These are phyloP conservation scores for Poecilia velifera DNA, from an alignment of 2,797 vertebrate species.

Conservation along the genomic window DNA sequence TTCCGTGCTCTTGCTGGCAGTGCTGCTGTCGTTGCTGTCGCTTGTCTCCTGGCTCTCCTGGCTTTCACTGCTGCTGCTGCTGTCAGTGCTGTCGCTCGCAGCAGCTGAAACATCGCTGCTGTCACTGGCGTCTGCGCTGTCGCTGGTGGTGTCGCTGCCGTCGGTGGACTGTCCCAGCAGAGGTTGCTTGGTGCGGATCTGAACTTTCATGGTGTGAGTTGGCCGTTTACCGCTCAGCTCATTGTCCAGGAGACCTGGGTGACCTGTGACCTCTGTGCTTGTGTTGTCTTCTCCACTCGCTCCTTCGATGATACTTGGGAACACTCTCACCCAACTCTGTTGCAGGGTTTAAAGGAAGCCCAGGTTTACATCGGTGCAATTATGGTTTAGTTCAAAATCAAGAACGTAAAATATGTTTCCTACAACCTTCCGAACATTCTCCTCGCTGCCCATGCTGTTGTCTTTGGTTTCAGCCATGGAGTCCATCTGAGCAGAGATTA, in stretches of 20 bases:
- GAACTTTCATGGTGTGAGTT: background rate
- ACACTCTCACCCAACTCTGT: constrained; percentile 68
- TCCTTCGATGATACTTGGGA: constrained; percentile 44
- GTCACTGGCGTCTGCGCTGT: constrained; percentile 40
- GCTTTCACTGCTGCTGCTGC: constrained; percentile 39
- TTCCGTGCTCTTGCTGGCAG: constrained; percentile 60
- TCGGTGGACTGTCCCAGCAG: constrained; percentile 17
- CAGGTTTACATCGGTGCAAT: background rate
- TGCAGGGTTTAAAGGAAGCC: constrained; percentile 4
- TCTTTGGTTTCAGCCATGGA: constrained; percentile 70
- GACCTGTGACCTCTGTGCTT: constrained; percentile 53
- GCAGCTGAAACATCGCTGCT: background rate
- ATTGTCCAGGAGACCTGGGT: constrained; percentile 19
- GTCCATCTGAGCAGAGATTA: constrained; percentile 49
- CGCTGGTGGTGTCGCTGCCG: constrained; percentile 44
- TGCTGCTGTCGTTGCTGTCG: constrained; percentile 39
- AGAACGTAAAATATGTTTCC: background rate
- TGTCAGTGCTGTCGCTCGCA: constrained; percentile 37
- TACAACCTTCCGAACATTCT: constrained; percentile 76
- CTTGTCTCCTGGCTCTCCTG: constrained; percentile 43
- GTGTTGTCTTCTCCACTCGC: constrained; percentile 64
- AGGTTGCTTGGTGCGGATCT: background rate
- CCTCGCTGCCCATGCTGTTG: constrained; percentile 76
- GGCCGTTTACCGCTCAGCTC: constrained; percentile 21
- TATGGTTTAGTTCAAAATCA: background rate